Evolutionary conservation across 2,888 invertebrate species (phyloP).

Genomic region (Mechanitis messenoides): DNA sequence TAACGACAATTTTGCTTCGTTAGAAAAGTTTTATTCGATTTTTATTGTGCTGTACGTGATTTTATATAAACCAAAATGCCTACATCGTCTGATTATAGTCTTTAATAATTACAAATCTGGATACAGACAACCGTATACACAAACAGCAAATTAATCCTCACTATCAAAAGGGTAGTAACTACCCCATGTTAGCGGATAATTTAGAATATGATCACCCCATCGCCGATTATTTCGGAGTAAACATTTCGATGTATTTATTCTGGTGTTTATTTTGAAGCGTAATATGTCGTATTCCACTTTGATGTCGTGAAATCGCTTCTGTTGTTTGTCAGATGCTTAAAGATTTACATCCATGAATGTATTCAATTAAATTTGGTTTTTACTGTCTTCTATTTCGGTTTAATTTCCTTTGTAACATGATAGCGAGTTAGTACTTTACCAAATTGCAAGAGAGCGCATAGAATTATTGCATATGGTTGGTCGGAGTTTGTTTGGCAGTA

Average conservation of each 20-base stretch:
- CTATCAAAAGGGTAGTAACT: constrained; percentile 66
- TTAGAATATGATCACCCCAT: constrained; percentile 71
- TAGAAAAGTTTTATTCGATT: constrained; percentile 58
- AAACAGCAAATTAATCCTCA: constrained; percentile 67
- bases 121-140: constrained; percentile 49
- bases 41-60: constrained; percentile 20
- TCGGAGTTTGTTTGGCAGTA: constrained; percentile 73
- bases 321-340: constrained; percentile 71
- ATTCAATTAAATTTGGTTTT: constrained; percentile 66
- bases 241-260: constrained; percentile 75
- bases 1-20: constrained; percentile 64
- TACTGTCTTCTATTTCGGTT: constrained; percentile 65
- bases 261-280: constrained; percentile 75
- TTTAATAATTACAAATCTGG: constrained; percentile 61
- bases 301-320: constrained; percentile 76
- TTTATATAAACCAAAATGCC: background rate
- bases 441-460: constrained; percentile 45
- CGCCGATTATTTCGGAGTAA: constrained; percentile 70
- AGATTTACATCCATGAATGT: constrained; percentile 67
- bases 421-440: constrained; percentile 53
- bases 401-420: constrained; percentile 63
- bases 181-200: constrained; percentile 69
- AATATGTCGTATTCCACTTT: constrained; percentile 77
- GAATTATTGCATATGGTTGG: constrained; percentile 77
- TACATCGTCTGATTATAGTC: constrained; percentile 17